phyloP scores from a whole-genome alignment of 2,888 invertebrate genomes.

The Megaustenia siamemsis region DNA sequence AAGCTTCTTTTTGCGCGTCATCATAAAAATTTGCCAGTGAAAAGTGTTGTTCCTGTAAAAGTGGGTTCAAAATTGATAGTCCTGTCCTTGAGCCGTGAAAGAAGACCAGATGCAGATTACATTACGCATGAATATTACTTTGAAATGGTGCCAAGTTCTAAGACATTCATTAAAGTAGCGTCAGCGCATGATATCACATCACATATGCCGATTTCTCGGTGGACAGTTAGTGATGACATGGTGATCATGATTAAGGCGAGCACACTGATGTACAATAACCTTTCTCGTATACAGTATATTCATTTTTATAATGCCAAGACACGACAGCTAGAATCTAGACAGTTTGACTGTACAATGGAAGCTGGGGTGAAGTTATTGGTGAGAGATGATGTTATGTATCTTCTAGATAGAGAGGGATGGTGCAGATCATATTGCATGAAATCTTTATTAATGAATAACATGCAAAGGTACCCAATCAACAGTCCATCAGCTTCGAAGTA shows the following conservation, averaged over 20 bases:
- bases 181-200: slow-evolving; percentile 10
- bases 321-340: background rate
- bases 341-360: slow-evolving; percentile 42
- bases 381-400: slow-evolving; percentile 7
- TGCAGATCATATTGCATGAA: slow-evolving; percentile 32
- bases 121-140: slow-evolving; percentile 37
- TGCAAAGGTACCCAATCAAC: background rate
- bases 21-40: slow-evolving; percentile 14
- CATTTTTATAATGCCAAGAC: slow-evolving; percentile 44
- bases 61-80: slow-evolving; percentile 42
- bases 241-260: slow-evolving; percentile 45
- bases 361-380: slow-evolving; percentile 44
- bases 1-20: slow-evolving; percentile 27
- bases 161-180: slow-evolving; percentile 15
- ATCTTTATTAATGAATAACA: background rate
- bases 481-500: background rate
- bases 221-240: slow-evolving; percentile 39
- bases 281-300: slow-evolving; percentile 41
- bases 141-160: slow-evolving; percentile 2
- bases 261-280: slow-evolving; percentile 37
- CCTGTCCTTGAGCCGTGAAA: slow-evolving; percentile 45
- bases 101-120: slow-evolving; percentile 15
- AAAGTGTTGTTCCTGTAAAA: slow-evolving; percentile 45
- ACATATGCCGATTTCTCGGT: slow-evolving; percentile 39
- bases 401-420: slow-evolving; percentile 41